A percentile compares a stretch with the other conserved stretches of the same genome.
Evolutionary conservation across 2,113 vertebrate species (phyloP).

Genomic region (Calyptomena viridis): DNA sequence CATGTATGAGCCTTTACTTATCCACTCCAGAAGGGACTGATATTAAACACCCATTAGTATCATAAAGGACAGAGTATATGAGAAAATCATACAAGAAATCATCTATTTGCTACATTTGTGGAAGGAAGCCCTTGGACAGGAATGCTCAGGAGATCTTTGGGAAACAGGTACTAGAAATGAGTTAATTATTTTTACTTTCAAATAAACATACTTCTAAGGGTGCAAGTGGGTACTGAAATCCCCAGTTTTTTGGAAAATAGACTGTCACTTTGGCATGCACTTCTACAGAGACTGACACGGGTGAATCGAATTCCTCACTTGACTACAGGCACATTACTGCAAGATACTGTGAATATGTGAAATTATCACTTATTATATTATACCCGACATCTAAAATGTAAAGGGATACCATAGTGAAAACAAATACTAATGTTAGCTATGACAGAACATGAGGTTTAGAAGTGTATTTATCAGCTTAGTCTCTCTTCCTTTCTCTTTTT

Average conservation of each 20-base stretch:
- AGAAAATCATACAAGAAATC: background rate
- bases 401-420: background rate
- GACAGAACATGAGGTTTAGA: background rate
- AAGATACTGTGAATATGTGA: background rate
- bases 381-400: background rate
- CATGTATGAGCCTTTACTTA: background rate
- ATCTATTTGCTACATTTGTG: background rate
- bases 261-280: background rate
- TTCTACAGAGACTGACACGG: background rate
- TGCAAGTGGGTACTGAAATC: background rate
- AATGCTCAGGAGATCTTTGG: background rate
- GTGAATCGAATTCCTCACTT: background rate
- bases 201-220: fast-evolving
- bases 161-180: background rate
- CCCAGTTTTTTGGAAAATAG: background rate
- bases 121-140: background rate
- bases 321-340: background rate
- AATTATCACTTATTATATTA: background rate
- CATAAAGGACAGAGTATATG: background rate
- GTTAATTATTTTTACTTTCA: background rate
- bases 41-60: background rate
- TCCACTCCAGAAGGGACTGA: background rate
- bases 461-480: background rate
- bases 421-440: background rate
- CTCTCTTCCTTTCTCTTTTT: background rate